A percentile compares a stretch with the other conserved stretches of the same genome.
Evolutionary conservation across 1,140 invertebrate genomes (phyloP).

Genomic region (Pemphigus obesinymphae): DNA sequence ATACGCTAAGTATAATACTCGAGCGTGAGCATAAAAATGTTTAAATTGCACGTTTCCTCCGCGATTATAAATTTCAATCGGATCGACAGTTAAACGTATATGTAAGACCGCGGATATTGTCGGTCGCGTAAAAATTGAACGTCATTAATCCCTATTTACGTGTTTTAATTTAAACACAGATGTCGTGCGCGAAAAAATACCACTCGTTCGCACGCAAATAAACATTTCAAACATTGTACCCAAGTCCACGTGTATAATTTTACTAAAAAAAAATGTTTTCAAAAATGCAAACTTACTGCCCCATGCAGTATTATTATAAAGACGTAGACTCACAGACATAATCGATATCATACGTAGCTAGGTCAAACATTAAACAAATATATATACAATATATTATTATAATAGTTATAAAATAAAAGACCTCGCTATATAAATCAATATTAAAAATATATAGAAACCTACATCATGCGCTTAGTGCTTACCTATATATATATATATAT

Average conservation of each 20-base stretch:
- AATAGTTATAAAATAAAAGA: no score
- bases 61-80: conserved; percentile 5
- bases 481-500: no score
- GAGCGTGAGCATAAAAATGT: background rate
- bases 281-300: background rate
- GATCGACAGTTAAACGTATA: background rate
- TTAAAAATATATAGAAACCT: background rate
- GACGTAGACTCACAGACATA: no score
- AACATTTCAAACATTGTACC: background rate
- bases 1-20: background rate
- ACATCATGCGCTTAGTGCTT: no score
- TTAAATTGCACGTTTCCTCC: conserved; percentile 25
- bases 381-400: no score
- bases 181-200: background rate
- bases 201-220: conserved; percentile 1
- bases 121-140: background rate
- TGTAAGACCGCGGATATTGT: background rate
- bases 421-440: background rate
- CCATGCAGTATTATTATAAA: background rate
- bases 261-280: background rate
- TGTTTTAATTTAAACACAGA: conserved; percentile 10
- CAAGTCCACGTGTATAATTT: background rate
- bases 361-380: no score
- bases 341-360: no score
- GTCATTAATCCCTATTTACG: conserved; percentile 11